Base-by-base conservation (phyloP, 64 coral and sea anemone species). In the Dendrophyllia cribrosa region DNA sequence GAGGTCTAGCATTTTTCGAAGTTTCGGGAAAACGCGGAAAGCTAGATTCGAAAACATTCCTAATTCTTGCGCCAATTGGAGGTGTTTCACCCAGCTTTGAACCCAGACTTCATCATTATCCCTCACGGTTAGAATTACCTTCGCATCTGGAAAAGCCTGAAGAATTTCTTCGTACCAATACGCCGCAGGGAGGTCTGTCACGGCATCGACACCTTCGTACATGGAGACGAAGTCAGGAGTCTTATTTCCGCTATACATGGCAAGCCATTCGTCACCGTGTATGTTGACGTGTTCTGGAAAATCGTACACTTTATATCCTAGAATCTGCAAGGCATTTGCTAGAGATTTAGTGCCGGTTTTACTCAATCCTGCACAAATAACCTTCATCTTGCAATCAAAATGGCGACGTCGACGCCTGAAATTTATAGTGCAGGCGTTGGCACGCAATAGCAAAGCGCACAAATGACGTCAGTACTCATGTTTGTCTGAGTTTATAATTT, bases 271-370 rank as follows among this genome's bases (percentile, higher is more conserved):
- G 47, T 79, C 60, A 11, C 51, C 11, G n/a, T 89, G 75, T 45
- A 77, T 62, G 11, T 13, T 11, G 2, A 45, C 49, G 11, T 89
- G 88, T 52, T 89, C 88, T 43, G 24, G 43, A 49, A 77, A 23
- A 77, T 89, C 87, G 72, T 89, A 59, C 4, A 89, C 72, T 6
- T 4, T 64, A 24, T 66, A 89, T 2, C 88, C 88, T 51, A 89
- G 60, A 9, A 53, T 49, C 51, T 74, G 45, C 13, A 89, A 67
- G 6, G 88, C 88, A 5, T 15, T 66, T 7, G 88, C 88, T 21
- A 89, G 16, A 43, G 88, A 79, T 69, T 89, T 89, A 46, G 87
- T 89, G 0, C 87, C 87, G 1, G 87, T 89, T 64, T 89, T 89
- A n/a, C 71, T 50, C 10, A 89, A 51, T 24, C 87, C 87, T 24